These are phyloP conservation scores for Thecophora atra DNA, from an alignment of 2,888 invertebrate species.

Conservation along the genomic window DNA sequence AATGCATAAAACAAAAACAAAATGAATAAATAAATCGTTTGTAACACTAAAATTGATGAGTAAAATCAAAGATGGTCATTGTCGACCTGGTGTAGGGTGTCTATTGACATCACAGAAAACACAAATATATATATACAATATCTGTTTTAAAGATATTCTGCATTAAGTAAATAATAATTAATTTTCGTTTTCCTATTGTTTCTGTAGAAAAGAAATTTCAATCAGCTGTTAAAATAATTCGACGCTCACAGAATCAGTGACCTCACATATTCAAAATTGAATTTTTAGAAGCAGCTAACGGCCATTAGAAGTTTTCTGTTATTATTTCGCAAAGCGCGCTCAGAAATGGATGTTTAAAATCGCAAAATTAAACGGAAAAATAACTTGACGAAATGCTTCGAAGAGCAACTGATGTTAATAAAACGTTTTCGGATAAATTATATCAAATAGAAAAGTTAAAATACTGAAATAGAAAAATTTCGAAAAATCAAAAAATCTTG, in stretches of 20 bases:
- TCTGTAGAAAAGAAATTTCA: slow-evolving; percentile 8
- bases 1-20: too few relatives aligned
- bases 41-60: too few relatives aligned
- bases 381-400: slow-evolving; percentile 9
- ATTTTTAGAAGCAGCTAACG: neutral
- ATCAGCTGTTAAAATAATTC: slow-evolving; percentile 30
- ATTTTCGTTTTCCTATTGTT: slow-evolving; percentile 7
- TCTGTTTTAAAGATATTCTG: neutral
- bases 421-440: neutral
- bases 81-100: too few relatives aligned
- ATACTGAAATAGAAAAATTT: neutral
- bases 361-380: neutral
- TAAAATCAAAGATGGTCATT: too few relatives aligned
- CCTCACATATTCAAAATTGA: slow-evolving; percentile 19
- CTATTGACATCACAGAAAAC: neutral
- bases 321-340: slow-evolving; percentile 18
- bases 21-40: too few relatives aligned
- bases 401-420: neutral
- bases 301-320: slow-evolving; percentile 21
- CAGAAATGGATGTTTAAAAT: slow-evolving; percentile 8
- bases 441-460: neutral
- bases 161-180: slow-evolving; percentile 4
- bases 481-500: neutral
- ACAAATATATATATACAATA: neutral
- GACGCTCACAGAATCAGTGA: slow-evolving; percentile 7